A percentile compares a stretch with the other conserved stretches of the same genome.
Conservation (phyloP, 2,888 invertebrate genomes). For the Conistra vaccinii region DNA sequence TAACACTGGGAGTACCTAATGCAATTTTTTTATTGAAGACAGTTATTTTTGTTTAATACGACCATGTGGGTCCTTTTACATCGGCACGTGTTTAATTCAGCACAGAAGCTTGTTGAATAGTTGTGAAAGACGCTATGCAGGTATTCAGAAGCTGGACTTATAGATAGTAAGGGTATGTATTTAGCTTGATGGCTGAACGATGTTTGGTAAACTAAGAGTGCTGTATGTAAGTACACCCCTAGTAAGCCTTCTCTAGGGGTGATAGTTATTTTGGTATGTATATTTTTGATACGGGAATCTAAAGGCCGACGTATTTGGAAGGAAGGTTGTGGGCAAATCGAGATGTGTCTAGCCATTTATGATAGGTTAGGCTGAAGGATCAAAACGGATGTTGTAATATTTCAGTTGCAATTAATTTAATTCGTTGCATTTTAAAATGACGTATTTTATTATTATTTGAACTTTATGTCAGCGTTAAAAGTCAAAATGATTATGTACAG, state of each 20-base stretch:
- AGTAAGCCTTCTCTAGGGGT: background rate
- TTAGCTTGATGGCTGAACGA: background rate
- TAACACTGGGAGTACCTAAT: too few relatives aligned
- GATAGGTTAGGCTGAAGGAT: conserved; percentile 8
- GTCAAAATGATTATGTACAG: background rate
- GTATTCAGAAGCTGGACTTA: conserved; percentile 14
- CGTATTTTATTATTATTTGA: background rate
- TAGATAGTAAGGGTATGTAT: background rate
- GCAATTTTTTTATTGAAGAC: too few relatives aligned
- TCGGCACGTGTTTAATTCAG: background rate
- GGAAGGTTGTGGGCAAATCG: background rate
- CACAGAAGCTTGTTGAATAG: background rate
- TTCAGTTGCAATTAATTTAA: conserved; percentile 19
- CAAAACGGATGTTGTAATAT: background rate
- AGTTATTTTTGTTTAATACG: background rate
- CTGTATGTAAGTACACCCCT: background rate
- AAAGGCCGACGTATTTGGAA: background rate
- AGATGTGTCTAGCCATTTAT: background rate
- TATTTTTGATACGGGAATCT: conserved; percentile 47
- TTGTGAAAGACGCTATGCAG: background rate
- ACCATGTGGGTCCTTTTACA: background rate
- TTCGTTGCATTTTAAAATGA: background rate
- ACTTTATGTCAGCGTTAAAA: background rate
- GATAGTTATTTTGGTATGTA: conserved; percentile 30
- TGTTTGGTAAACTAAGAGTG: background rate